Percentiles rank a stretch among this genome's conserved stretches.
These are phyloP conservation scores for Melanotaenia boesemani DNA, from an alignment of 2,797 vertebrate species.

Conservation along the genomic window DNA sequence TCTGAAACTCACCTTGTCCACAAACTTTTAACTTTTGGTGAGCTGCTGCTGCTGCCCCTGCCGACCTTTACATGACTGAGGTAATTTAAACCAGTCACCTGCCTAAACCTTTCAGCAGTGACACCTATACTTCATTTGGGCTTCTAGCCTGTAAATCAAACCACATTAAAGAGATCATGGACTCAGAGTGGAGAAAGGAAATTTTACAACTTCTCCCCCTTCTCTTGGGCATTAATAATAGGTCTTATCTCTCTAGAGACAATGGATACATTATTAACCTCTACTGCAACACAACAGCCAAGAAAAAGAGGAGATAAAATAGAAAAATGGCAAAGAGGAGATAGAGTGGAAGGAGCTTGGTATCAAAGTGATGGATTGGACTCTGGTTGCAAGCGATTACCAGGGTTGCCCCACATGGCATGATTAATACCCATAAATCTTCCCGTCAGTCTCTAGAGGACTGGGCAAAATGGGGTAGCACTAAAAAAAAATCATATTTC, in stretches of 20 bases:
- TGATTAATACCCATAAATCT: slow-evolving; percentile 33
- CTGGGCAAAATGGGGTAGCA: background rate
- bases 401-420: background rate
- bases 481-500: background rate
- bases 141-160: background rate
- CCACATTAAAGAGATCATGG: background rate
- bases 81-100: background rate
- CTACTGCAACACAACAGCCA: background rate
- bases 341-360: slow-evolving; percentile 3
- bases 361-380: slow-evolving; percentile 32
- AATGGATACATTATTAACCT: slow-evolving; percentile 26
- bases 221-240: background rate
- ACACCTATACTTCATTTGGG: background rate
- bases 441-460: slow-evolving; percentile 21
- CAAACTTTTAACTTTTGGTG: no score
- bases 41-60: no score
- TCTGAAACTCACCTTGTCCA: no score
- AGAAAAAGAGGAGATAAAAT: slow-evolving; percentile 18
- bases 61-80: background rate
- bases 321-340: slow-evolving; percentile 13
- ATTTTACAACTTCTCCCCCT: background rate
- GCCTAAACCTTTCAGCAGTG: background rate
- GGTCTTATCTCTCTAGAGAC: slow-evolving; percentile 21
- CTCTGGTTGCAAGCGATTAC: slow-evolving; percentile 25
- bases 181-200: background rate